Conservation (phyloP, 2,888 invertebrate genomes). For the Dicyrtoma fusca region DNA sequence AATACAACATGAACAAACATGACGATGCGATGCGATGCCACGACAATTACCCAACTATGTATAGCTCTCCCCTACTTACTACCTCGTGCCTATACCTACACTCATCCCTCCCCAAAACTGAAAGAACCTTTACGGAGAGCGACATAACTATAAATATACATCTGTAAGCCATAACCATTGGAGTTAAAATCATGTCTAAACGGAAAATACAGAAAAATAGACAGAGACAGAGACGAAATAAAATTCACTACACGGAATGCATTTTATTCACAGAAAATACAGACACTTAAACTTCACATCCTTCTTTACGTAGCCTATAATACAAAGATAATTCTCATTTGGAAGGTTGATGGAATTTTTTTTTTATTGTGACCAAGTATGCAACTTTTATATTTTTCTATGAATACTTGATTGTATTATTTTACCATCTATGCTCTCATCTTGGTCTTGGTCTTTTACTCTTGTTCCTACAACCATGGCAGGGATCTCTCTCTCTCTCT, state of each 20-base stretch:
- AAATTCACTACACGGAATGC: constrained; percentile 40
- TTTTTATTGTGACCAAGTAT: constrained; percentile 27
- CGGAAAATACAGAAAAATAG: not conserved
- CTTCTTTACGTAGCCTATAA: constrained; percentile 12
- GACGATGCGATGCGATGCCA: constrained; percentile 12
- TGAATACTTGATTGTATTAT: constrained; percentile 36
- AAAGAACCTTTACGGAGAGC: no score
- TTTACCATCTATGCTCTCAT: constrained; percentile 1
- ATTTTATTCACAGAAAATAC: constrained; percentile 36
- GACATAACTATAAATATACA: no score
- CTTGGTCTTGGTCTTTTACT: not conserved
- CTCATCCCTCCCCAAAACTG: no score
- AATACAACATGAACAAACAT: constrained; percentile 16
- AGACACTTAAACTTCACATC: constrained; percentile 18
- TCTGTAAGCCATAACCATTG: no score
- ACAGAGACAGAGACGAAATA: constrained; percentile 6
- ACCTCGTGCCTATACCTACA: no score
- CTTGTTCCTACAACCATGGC: not conserved
- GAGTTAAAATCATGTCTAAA: no score
- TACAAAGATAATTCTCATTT: constrained; percentile 32
- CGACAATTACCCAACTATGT: not conserved
- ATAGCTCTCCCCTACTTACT: no score
- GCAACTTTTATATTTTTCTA: constrained; percentile 30
- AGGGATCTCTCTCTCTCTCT: not conserved
- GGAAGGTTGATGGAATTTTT: constrained; percentile 29